Evolutionary conservation across 2,797 vertebrate genomes (phyloP).

Genomic region (Microctenopoma steveboyesi): DNA sequence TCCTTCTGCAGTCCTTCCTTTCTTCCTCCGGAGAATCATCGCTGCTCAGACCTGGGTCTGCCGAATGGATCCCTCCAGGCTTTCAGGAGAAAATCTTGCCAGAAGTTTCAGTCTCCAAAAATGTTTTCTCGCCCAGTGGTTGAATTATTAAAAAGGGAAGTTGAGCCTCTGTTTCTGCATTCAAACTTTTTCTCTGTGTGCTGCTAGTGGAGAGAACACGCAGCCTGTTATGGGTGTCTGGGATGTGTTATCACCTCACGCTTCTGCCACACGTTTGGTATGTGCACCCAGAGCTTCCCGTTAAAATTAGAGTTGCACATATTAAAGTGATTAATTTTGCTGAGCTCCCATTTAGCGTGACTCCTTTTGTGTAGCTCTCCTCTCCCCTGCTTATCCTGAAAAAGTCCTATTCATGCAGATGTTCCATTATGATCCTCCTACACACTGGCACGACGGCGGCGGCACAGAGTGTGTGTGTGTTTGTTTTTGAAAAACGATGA

Average conservation of each 20-base stretch:
- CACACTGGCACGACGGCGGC: slow-evolving; percentile 35
- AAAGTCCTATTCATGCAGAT: slow-evolving; percentile 62
- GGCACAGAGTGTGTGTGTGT: slow-evolving; percentile 27
- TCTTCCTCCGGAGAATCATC: slow-evolving; percentile 45
- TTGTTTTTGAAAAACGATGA: slow-evolving; percentile 39
- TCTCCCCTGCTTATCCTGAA: slow-evolving; percentile 41
- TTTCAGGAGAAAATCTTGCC: slow-evolving; percentile 33
- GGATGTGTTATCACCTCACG: slow-evolving; percentile 35
- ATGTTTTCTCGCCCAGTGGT: slow-evolving; percentile 50
- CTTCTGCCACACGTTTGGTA: slow-evolving; percentile 44
- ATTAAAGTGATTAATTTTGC: slow-evolving; percentile 66
- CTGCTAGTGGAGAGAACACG: slow-evolving; percentile 17
- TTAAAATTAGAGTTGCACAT: slow-evolving; percentile 55
- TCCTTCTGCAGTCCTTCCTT: slow-evolving; percentile 14
- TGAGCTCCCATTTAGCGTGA: slow-evolving; percentile 39
- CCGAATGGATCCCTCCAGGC: slow-evolving; percentile 32
- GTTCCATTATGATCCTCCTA: slow-evolving; percentile 55
- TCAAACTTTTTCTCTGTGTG: slow-evolving; percentile 45
- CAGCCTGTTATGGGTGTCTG: slow-evolving; percentile 21
- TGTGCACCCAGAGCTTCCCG: slow-evolving; percentile 43
- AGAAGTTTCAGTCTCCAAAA: slow-evolving; percentile 57
- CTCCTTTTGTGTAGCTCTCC: slow-evolving; percentile 36
- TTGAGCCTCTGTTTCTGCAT: slow-evolving; percentile 48
- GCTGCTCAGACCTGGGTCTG: slow-evolving; percentile 43
- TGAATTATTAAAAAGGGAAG: slow-evolving; percentile 77